These are phyloP conservation scores for Clarias platycephalus DNA, from an alignment of 2,797 vertebrate species.

Conservation along the genomic window DNA sequence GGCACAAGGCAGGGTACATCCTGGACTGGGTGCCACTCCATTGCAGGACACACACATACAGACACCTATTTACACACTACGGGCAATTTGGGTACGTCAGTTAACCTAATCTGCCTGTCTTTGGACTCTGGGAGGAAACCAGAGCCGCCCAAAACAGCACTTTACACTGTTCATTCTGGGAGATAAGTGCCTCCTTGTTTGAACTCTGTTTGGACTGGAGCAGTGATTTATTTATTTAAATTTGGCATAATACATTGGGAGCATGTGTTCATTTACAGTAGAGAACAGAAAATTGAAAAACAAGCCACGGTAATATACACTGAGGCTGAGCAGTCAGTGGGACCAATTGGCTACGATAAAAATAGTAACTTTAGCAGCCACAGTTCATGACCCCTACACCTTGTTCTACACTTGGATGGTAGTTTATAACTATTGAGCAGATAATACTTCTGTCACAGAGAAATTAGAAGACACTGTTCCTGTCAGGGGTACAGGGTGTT, in stretches of 20 bases:
- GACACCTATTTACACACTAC: too few species aligned
- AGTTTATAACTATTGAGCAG: constrained; percentile 14
- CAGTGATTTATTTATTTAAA: constrained; percentile 6
- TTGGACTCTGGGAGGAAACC: too few species aligned
- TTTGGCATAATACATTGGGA: neutral
- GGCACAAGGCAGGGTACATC: too few species aligned
- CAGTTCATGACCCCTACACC: neutral
- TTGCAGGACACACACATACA: too few species aligned
- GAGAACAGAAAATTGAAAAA: neutral
- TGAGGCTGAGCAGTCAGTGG: neutral
- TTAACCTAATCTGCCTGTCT: too few species aligned
- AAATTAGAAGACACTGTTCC: constrained; percentile 14
- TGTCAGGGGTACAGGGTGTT: constrained; percentile 11
- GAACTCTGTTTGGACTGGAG: too few species aligned
- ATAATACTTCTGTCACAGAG: neutral
- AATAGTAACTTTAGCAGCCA: neutral
- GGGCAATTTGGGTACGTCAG: too few species aligned
- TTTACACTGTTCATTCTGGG: too few species aligned
- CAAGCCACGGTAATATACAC: neutral
- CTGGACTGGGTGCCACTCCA: too few species aligned
- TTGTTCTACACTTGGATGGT: neutral
- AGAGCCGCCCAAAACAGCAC: too few species aligned
- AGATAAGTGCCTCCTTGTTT: too few species aligned
- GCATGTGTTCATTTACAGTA: neutral
- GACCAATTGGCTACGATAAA: neutral